phyloP scores from a whole-genome alignment of 2,797 vertebrate species.

The Fringilla coelebs region DNA sequence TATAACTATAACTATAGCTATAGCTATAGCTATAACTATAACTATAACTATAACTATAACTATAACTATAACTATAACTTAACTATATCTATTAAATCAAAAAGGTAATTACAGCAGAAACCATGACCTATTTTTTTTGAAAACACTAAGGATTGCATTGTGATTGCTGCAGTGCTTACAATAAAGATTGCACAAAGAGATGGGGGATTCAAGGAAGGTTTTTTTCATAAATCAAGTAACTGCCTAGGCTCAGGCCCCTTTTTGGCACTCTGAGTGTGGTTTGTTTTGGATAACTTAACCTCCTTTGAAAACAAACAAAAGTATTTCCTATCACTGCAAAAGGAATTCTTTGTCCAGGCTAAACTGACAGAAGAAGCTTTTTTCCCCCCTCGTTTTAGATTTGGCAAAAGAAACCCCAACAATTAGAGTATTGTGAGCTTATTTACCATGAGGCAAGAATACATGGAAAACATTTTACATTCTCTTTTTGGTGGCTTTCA shows the following conservation, averaged over 20 bases:
- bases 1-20: background rate
- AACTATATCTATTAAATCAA: background rate
- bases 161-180: background rate
- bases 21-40: background rate
- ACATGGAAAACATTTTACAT: background rate
- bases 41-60: background rate
- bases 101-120: background rate
- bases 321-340: background rate
- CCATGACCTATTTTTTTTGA: too few species aligned
- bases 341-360: background rate
- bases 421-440: background rate
- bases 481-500: background rate
- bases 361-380: background rate
- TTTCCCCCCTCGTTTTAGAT: background rate
- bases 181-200: background rate
- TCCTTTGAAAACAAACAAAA: background rate
- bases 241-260: background rate
- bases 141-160: background rate
- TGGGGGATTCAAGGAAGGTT: background rate
- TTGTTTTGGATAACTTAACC: background rate
- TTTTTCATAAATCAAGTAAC: background rate
- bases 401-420: fast-evolving
- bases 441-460: background rate
- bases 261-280: background rate
- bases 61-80: background rate